Evolutionary conservation across 2,113 vertebrate species (phyloP).

Genomic region (Carassius auratus): DNA sequence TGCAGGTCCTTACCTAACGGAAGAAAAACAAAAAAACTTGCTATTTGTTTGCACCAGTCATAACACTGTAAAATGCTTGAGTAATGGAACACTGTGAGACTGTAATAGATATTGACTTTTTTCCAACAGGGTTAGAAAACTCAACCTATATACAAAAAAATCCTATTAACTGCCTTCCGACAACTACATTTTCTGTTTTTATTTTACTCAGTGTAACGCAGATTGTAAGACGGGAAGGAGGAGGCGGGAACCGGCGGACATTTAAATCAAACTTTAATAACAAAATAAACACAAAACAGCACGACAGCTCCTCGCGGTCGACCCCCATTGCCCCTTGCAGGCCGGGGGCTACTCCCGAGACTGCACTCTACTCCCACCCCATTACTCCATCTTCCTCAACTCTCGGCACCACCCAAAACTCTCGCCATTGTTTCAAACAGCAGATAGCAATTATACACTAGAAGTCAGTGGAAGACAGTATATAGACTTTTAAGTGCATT

Average conservation of each 20-base stretch:
- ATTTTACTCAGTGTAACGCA: not conserved
- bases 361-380: too few species aligned
- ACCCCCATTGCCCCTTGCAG: too few species aligned
- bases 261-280: too few species aligned
- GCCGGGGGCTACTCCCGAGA: too few species aligned
- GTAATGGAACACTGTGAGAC: not conserved
- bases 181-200: not conserved
- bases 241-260: too few species aligned
- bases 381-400: too few species aligned
- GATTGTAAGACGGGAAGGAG: too few species aligned
- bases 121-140: not conserved
- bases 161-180: not conserved
- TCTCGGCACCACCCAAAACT: not conserved
- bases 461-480: not conserved
- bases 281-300: too few species aligned
- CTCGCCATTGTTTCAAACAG: not conserved
- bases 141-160: not conserved
- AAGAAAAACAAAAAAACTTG: not conserved
- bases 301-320: too few species aligned
- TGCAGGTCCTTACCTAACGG: not conserved
- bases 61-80: not conserved
- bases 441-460: not conserved
- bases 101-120: conserved; percentile 19
- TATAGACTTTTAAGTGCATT: not conserved
- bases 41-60: not conserved